A percentile compares a stretch with the other conserved stretches of the same genome.
phyloP scores from a whole-genome alignment of 2,888 invertebrate species.

The Ceramica pisi region DNA sequence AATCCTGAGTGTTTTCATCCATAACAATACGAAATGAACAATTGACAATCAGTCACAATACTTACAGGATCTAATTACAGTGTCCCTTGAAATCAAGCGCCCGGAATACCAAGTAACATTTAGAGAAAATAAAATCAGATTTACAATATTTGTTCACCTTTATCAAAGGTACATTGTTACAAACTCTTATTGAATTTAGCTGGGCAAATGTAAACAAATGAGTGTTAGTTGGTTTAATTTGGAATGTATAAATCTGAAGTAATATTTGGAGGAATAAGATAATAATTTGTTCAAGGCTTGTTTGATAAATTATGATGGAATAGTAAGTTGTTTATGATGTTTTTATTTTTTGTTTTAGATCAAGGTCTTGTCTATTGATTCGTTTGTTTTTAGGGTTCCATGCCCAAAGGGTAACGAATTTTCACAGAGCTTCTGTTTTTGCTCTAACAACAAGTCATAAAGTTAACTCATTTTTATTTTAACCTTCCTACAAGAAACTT shows the following conservation, averaged over 20 bases:
- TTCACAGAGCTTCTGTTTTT: too few relatives aligned
- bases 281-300: not conserved
- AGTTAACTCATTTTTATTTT: too few relatives aligned
- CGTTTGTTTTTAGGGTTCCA: too few relatives aligned
- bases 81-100: constrained; percentile 29
- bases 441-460: too few relatives aligned
- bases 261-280: not conserved
- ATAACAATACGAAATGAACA: constrained; percentile 44
- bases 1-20: constrained; percentile 2
- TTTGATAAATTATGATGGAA: too few relatives aligned
- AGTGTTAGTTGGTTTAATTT: not conserved
- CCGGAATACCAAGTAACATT: constrained; percentile 55
- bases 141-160: constrained; percentile 36
- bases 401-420: too few relatives aligned
- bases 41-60: constrained; percentile 54
- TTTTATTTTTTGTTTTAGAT: too few relatives aligned
- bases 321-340: too few relatives aligned
- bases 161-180: constrained; percentile 30
- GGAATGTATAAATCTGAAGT: not conserved
- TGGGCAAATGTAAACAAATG: constrained; percentile 14
- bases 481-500: too few relatives aligned
- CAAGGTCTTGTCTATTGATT: too few relatives aligned
- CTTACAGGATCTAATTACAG: constrained; percentile 55
- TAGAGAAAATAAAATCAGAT: constrained; percentile 47
- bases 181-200: constrained; percentile 26